Percentiles rank a stretch among this genome's conserved stretches.
phyloP scores from a whole-genome alignment of 2,888 invertebrate genomes.

The Drosophila mulleri region DNA sequence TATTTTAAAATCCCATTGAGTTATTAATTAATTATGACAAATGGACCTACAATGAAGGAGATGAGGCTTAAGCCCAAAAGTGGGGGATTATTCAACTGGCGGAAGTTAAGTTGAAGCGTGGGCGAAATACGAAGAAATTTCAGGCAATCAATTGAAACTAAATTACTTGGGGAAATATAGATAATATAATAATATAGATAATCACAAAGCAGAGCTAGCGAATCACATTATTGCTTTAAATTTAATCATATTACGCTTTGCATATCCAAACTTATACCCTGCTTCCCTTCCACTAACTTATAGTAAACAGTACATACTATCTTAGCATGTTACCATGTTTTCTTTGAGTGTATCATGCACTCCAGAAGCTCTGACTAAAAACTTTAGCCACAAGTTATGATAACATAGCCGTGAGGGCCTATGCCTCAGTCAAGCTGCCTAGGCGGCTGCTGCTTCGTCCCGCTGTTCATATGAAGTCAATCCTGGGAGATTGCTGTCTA shows the following conservation, averaged over 20 bases:
- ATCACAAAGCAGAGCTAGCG: background rate
- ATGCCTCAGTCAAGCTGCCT: slow-evolving; percentile 24
- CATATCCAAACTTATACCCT: background rate
- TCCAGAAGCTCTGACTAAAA: slow-evolving; percentile 45
- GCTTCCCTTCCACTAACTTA: background rate
- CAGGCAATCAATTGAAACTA: background rate
- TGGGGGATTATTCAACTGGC: background rate
- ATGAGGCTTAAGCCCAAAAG: no score
- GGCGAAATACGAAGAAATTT: background rate
- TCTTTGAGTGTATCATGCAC: slow-evolving; percentile 53
- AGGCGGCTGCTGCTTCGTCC: background rate
- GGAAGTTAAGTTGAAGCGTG: background rate
- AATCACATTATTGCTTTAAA: background rate
- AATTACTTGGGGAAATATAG: background rate
- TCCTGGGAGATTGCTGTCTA: slow-evolving; percentile 78
- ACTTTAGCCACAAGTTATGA: slow-evolving; percentile 78
- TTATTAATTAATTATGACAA: slow-evolving; percentile 34
- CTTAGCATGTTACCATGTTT: background rate
- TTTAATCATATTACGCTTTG: background rate
- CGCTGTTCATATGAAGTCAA: slow-evolving; percentile 59
- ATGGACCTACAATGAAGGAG: background rate
- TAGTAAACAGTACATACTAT: background rate
- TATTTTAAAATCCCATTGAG: slow-evolving; percentile 18
- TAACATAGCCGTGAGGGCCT: slow-evolving; percentile 69
- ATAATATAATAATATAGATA: background rate